Evolutionary conservation across 2,113 vertebrate species (phyloP), one percentile per base, ranked within the genome.

Genomic region (Potamarius usumacintae): DNA sequence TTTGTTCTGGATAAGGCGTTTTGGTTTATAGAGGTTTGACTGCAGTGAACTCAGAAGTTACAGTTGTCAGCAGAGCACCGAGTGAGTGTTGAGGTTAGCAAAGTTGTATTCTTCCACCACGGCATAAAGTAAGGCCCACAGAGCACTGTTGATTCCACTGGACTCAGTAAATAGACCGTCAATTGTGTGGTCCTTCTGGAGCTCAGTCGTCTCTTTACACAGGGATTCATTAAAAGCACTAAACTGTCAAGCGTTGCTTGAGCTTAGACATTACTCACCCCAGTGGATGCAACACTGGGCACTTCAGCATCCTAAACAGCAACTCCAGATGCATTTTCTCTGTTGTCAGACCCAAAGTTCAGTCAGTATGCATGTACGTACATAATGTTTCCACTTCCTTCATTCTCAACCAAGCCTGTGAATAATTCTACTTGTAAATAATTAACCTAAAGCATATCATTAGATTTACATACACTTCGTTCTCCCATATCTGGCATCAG

Each of bases 401-500:
- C 25, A 27, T 81, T 18, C 62, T 87, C 57, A 60, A 60, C 72
- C 62, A 76, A 63, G 25, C 55, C 17, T 60, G 86, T 88, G 81
- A 90, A 89, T 89, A 84, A 88, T 89, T 89, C 55, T 81, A 82
- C 71, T n/a, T 5, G 12, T 62, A 87, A 67, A 34, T 20, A 82
- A 91, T 88, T 62, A 84, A 88, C 81, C 60, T 88, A 85, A 89
- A 86, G 81, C 78, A 83, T 77, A 88, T 88, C 87, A 91, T 90
- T 88, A 90, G 62, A 85, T 83, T 83, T 72, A 89, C 83, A 67
- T 58, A 27, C 60, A 85, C 85, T 89, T 88, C 83, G 87, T 85
- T 89, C 65, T 53, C 65, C 50, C 85, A 80, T 91, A 87, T 90
- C 89, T 88, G 76, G 53, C 67, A 65, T 78, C 85, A 83, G 74